These are phyloP conservation scores for Littorina saxatilis DNA, from an alignment of 1,140 invertebrate genomes.

Conservation along the genomic window DNA sequence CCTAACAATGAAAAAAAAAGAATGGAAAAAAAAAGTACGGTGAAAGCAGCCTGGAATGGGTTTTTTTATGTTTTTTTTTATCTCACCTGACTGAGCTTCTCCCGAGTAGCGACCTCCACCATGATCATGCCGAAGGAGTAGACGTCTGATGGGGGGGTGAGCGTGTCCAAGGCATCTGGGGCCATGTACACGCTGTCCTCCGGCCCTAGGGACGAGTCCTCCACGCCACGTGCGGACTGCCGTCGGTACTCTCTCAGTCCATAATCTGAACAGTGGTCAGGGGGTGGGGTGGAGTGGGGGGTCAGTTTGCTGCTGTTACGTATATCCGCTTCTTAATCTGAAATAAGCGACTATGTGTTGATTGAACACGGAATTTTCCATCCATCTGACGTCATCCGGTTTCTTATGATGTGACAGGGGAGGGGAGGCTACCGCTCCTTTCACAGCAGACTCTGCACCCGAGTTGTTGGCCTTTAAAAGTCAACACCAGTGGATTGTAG, in stretches of 20 bases:
- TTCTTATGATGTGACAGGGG: too few species aligned
- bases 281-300: background rate
- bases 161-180: constrained; percentile 88
- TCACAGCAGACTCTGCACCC: too few species aligned
- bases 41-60: too few species aligned
- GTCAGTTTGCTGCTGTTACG: background rate
- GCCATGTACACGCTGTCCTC: constrained; percentile 85
- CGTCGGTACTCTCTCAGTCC: constrained; percentile 52
- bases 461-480: too few species aligned
- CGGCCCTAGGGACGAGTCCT: background rate
- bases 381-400: too few species aligned
- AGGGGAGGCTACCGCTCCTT: too few species aligned
- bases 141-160: constrained; percentile 88
- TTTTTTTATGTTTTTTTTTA: too few species aligned
- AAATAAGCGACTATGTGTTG: background rate
- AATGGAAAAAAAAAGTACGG: too few species aligned
- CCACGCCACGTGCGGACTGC: background rate
- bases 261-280: constrained; percentile 48
- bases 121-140: constrained; percentile 95
- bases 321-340: too few species aligned
- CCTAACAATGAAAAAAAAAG: too few species aligned
- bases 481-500: too few species aligned
- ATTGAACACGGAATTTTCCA: too few species aligned
- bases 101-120: constrained; percentile 93
- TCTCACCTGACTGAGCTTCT: constrained; percentile 81